Evolutionary conservation across 2,113 vertebrate species (phyloP).

Genomic region (Misgurnus mizolepis): DNA sequence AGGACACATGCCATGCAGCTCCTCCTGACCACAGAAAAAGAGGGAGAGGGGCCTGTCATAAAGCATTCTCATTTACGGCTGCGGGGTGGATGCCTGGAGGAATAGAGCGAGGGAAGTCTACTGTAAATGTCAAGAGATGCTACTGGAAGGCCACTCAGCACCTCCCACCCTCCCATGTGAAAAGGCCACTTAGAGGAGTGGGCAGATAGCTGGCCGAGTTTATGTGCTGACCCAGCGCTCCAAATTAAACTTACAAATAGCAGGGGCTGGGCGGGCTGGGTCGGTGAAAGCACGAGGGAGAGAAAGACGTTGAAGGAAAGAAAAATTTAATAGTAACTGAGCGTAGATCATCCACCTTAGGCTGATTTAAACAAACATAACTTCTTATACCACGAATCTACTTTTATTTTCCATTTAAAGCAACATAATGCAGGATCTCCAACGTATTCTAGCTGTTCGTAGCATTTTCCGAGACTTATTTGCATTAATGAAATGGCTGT

Average conservation of each 20-base stretch:
- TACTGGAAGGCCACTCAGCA: constrained; percentile 54
- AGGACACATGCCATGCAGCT: constrained; percentile 55
- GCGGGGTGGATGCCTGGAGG: constrained; percentile 24
- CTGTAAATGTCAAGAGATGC: constrained; percentile 74
- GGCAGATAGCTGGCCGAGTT: constrained; percentile 37
- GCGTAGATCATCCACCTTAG: constrained; percentile 4
- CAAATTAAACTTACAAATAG: constrained; percentile 41
- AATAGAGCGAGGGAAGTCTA: constrained; percentile 57
- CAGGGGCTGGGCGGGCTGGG: constrained; percentile 24
- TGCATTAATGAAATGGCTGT: constrained; percentile 99
- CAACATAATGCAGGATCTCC: constrained; percentile 84
- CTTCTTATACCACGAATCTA: background rate
- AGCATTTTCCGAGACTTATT: constrained; percentile 94
- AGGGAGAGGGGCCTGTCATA: constrained; percentile 69
- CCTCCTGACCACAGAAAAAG: constrained; percentile 66
- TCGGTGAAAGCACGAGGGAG: background rate
- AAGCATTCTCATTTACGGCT: constrained; percentile 62
- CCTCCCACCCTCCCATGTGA: constrained; percentile 30
- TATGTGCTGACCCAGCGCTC: constrained; percentile 47
- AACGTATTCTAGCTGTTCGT: constrained; percentile 79
- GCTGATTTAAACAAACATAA: background rate
- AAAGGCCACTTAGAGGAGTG: constrained; percentile 50
- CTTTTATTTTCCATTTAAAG: constrained; percentile 66
- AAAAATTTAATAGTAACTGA: background rate
- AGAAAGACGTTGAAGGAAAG: background rate